Evolutionary conservation across 2,113 vertebrate genomes (phyloP).

Genomic region (Campylomormyrus numenius): DNA sequence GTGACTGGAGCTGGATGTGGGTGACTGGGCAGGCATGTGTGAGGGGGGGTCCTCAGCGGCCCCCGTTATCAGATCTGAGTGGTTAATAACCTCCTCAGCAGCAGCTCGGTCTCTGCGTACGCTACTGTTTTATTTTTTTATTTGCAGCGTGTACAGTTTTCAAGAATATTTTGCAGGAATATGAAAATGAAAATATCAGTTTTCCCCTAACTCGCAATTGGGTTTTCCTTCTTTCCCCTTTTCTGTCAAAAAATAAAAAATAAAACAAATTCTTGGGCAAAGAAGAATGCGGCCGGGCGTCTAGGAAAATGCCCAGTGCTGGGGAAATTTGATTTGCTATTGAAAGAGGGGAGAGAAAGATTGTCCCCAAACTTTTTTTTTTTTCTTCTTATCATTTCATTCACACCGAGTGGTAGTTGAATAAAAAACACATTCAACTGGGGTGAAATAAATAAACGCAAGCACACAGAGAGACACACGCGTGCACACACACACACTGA

Average conservation of each 20-base stretch:
- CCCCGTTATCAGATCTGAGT: background rate
- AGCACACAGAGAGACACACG: background rate
- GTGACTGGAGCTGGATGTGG: background rate
- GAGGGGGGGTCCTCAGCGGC: background rate
- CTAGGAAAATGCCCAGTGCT: background rate
- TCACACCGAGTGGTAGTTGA: background rate
- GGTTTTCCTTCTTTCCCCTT: background rate
- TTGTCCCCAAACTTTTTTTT: background rate
- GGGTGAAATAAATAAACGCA: background rate
- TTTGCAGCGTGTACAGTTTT: background rate
- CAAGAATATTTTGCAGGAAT: background rate
- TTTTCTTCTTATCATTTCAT: background rate
- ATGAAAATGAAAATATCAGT: background rate
- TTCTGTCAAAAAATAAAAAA: background rate
- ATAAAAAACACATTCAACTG: background rate
- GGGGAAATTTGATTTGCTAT: background rate
- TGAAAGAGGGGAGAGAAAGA: background rate
- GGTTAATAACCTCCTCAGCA: conserved; percentile 15
- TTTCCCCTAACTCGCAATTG: background rate
- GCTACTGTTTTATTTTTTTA: background rate
- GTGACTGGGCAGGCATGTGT: background rate
- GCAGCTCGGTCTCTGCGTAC: background rate
- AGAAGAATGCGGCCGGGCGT: background rate
- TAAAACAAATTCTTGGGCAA: background rate
- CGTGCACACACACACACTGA: background rate